phyloP scores from a whole-genome alignment of 1,140 invertebrate species.

The Chionoecetes opilio region DNA sequence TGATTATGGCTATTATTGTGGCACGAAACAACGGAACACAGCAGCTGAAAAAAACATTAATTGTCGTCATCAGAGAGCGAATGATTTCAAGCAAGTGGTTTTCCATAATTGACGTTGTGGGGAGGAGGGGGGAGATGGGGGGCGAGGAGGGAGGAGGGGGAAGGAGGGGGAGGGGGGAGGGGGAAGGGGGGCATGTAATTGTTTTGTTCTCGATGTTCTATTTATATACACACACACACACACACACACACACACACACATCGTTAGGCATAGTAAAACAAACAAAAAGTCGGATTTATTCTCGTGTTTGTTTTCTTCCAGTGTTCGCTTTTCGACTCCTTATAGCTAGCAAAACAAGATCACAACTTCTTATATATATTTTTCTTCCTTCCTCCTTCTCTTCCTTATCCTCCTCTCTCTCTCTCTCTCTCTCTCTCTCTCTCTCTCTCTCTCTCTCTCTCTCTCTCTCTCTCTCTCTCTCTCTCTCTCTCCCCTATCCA shows the following conservation, averaged over 20 bases:
- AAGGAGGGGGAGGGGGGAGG: neutral
- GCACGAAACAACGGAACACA: neutral
- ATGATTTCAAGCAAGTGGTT: too few species aligned
- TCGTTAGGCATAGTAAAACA: neutral
- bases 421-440: neutral
- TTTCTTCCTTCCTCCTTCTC: neutral
- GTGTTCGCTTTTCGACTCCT: neutral
- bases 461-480: constrained; percentile 27
- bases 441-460: neutral
- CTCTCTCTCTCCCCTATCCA: constrained; percentile 1
- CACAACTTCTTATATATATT: neutral
- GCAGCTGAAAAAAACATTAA: neutral
- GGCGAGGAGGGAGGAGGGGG: neutral
- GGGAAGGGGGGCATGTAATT: too few species aligned
- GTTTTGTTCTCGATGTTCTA: too few species aligned
- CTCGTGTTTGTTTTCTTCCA: neutral
- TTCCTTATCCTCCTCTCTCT: neutral
- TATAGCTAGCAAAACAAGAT: neutral
- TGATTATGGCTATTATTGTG: neutral
- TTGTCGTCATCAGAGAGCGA: too few species aligned
- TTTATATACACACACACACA: too few species aligned
- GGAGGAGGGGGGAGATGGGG: neutral
- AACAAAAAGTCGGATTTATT: neutral
- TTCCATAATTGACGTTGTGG: too few species aligned
- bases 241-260: too few species aligned